These are phyloP conservation scores for Portevinia maculata DNA, from an alignment of 2,888 invertebrate genomes.

Conservation along the genomic window DNA sequence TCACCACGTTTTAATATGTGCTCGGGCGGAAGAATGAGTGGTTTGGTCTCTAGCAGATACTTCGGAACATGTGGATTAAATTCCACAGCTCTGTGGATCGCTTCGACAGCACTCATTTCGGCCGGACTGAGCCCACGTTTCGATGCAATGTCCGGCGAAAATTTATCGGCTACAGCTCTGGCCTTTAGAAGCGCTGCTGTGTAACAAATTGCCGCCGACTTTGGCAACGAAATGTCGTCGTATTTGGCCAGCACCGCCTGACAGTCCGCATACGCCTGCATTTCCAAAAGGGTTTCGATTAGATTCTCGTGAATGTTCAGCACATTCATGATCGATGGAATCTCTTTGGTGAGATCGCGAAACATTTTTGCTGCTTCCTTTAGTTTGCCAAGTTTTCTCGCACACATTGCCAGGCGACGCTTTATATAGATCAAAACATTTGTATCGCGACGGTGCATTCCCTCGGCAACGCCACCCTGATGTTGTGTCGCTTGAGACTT, in stretches of 20 bases:
- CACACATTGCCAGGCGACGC: conserved; percentile 98
- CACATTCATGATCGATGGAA: conserved; percentile 96
- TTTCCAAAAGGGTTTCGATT: conserved; percentile 96
- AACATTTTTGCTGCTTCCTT: conserved; percentile 98
- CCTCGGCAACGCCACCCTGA: conserved; percentile 89
- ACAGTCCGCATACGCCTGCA: conserved; percentile 98
- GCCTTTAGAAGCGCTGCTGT: conserved; percentile 97
- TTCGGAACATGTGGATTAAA: conserved; percentile 99
- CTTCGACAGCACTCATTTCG: conserved; percentile 96
- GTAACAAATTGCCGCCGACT: conserved; percentile 97
- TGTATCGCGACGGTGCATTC: conserved; percentile 93
- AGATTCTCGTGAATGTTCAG: conserved; percentile 97
- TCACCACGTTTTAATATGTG: conserved; percentile 98
- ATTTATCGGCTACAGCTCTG: conserved; percentile 94
- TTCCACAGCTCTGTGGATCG: conserved; percentile 97
- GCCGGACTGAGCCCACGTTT: conserved; percentile 92
- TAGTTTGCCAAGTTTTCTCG: conserved; percentile 94
- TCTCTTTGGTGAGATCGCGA: conserved; percentile 97
- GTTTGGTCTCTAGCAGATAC: conserved; percentile 97
- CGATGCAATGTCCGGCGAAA: conserved; percentile 92
- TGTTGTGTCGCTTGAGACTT: conserved; percentile 92
- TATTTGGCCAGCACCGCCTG: conserved; percentile 95
- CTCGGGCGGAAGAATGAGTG: conserved; percentile 97
- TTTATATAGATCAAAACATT: conserved; percentile 97
- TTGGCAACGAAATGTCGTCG: conserved; percentile 96